These are phyloP conservation scores for Pelodytes ibericus DNA, from an alignment of 2,797 vertebrate genomes.

Conservation along the genomic window DNA sequence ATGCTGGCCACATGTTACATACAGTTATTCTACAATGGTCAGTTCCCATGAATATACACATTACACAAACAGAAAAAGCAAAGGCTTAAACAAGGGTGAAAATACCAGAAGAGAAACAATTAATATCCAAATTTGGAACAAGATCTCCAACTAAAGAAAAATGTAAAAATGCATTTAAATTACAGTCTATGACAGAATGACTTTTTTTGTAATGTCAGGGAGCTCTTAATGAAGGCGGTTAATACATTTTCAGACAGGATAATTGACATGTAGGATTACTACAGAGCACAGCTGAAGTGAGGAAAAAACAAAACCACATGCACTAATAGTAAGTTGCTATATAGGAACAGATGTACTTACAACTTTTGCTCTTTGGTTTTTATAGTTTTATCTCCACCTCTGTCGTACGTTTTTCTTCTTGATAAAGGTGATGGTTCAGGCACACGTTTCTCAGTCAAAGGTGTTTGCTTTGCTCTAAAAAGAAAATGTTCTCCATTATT, in stretches of 20 bases:
- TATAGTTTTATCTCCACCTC: slow-evolving; percentile 70
- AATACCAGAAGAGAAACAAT: neutral
- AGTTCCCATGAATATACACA: neutral
- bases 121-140: neutral
- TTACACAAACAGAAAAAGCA: slow-evolving; percentile 8
- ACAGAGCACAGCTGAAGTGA: neutral
- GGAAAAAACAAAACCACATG: neutral
- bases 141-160: neutral
- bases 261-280: neutral
- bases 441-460: slow-evolving; percentile 79
- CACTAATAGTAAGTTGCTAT: too few species aligned
- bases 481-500: slow-evolving; percentile 10
- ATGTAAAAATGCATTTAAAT: neutral
- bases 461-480: slow-evolving; percentile 79
- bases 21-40: slow-evolving; percentile 22
- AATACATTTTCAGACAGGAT: neutral
- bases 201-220: slow-evolving; percentile 6
- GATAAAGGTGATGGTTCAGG: slow-evolving; percentile 85
- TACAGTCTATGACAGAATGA: neutral
- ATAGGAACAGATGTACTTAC: slow-evolving; percentile 72
- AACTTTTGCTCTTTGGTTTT: slow-evolving; percentile 89
- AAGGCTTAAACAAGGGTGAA: slow-evolving; percentile 27
- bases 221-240: neutral
- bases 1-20: neutral
- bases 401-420: slow-evolving; percentile 83